Base-by-base conservation (phyloP, 2,888 invertebrate species). In the Leucoptera coffeella region DNA sequence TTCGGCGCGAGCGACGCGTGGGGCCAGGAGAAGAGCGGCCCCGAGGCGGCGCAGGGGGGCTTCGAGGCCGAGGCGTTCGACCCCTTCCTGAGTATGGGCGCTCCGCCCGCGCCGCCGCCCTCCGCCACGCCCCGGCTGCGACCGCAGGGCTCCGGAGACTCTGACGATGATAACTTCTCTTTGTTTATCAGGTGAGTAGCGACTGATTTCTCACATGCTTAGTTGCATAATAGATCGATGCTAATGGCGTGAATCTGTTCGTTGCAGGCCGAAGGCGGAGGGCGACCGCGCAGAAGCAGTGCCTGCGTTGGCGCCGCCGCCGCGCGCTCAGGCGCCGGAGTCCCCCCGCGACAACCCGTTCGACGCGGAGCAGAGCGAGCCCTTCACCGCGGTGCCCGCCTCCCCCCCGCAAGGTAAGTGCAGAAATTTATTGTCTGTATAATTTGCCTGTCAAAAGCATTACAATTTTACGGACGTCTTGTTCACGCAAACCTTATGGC, bases 261-360 rank as follows among this genome's bases (percentile, higher is more conserved):
- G 21, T 42, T 45, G 22, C 38, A 78, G 78, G 36, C 80, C 79
- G 1, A 77, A 76, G 38, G 69, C 53, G 28, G 57, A 54, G 14
- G 36, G 42, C 14, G 45, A 33, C 3, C 42, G 37, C 25, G 45
- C 38, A 12, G 37, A 44, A 2, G 40, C 54, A 3, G 81, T 86
- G 17, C 87, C 89, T 8, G 79, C 76, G 17, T 56, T 89, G 34
- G 87, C 87, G 30, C 89, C 89, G 28, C 83, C 82, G 3, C 82
- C 82, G 12, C 76, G 80, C 1, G 72, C 75, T 10, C 54, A 44
- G 25, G 51, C 47, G 23, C 59, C 61, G 2, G 64, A 64, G 20
- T 78, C 84, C 0, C 80, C 85, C 1, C 72, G 85, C 24, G 77
- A 78, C 39, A 88, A 88, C 71, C 88, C 88, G 3, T 89, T 88